phyloP scores from a whole-genome alignment of 2,888 invertebrate species.

The Apamea anceps region DNA sequence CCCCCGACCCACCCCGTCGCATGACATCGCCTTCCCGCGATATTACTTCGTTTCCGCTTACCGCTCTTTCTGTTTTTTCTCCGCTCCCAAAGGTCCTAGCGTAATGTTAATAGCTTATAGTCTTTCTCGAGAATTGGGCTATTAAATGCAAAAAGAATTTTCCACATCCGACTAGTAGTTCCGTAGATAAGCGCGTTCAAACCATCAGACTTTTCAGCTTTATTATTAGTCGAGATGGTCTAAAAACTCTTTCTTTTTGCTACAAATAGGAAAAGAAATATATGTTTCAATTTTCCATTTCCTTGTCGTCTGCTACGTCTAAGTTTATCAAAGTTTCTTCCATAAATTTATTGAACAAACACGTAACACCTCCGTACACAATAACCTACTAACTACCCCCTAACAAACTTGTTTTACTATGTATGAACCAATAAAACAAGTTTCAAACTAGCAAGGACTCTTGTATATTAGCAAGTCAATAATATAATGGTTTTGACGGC shows the following conservation, averaged over 20 bases:
- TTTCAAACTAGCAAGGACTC: constrained; percentile 10
- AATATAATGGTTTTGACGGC: constrained; percentile 34
- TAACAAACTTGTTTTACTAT: neutral
- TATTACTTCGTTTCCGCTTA: neutral
- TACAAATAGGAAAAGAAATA: neutral
- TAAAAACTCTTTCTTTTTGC: neutral
- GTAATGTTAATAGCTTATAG: neutral
- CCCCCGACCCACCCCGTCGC: neutral
- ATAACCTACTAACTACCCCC: neutral
- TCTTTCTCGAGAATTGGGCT: neutral
- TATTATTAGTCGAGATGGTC: neutral
- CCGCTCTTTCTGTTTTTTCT: too few species aligned
- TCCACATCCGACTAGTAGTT: neutral
- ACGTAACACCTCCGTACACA: neutral
- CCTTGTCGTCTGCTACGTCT: neutral
- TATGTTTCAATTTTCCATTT: neutral
- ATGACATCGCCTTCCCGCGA: too few species aligned
- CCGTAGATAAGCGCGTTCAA: neutral
- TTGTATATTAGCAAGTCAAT: constrained; percentile 16
- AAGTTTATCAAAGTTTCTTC: neutral
- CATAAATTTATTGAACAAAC: neutral
- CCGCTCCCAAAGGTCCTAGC: neutral
- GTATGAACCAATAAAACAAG: constrained; percentile 24
- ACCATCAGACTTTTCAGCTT: neutral
- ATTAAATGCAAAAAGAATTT: neutral